Evolutionary conservation across 1,140 invertebrate genomes (phyloP).

Genomic region (Cydia amplana): DNA sequence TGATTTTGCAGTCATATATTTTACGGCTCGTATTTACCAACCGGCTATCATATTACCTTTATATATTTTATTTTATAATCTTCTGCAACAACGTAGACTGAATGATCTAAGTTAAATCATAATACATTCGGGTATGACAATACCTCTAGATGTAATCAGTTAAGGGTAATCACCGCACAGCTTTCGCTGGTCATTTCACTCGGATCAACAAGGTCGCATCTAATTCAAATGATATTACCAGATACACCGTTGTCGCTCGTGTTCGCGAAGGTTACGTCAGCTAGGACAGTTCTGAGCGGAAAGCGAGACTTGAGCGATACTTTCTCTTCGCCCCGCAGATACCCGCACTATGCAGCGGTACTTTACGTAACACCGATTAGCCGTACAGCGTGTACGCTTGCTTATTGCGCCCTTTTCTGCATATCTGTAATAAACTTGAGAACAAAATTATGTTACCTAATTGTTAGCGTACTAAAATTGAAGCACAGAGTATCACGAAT

Average conservation of each 20-base stretch:
- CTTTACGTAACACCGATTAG: constrained; percentile 28
- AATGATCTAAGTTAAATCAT: constrained; percentile 4
- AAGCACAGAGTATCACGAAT: not conserved
- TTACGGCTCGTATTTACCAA: too few species aligned
- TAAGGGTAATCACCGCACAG: not conserved
- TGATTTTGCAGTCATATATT: too few species aligned
- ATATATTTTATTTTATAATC: too few species aligned
- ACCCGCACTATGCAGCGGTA: constrained; percentile 13
- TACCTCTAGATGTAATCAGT: not conserved
- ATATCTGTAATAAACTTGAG: too few species aligned
- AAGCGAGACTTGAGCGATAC: constrained; percentile 75
- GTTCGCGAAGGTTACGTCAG: constrained; percentile 61
- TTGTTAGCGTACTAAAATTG: not conserved
- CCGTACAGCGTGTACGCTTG: not conserved
- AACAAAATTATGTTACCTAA: too few species aligned
- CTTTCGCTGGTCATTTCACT: not conserved
- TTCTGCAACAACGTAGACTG: not conserved
- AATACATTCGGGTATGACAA: not conserved
- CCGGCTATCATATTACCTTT: too few species aligned
- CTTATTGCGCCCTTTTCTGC: constrained; percentile 20
- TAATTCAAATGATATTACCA: not conserved
- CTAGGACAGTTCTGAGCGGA: constrained; percentile 72
- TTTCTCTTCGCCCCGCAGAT: constrained; percentile 69
- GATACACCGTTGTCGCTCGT: not conserved
- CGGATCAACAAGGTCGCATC: not conserved